phyloP scores from a whole-genome alignment of 2,888 invertebrate species.

The Leucoptera coffeella region DNA sequence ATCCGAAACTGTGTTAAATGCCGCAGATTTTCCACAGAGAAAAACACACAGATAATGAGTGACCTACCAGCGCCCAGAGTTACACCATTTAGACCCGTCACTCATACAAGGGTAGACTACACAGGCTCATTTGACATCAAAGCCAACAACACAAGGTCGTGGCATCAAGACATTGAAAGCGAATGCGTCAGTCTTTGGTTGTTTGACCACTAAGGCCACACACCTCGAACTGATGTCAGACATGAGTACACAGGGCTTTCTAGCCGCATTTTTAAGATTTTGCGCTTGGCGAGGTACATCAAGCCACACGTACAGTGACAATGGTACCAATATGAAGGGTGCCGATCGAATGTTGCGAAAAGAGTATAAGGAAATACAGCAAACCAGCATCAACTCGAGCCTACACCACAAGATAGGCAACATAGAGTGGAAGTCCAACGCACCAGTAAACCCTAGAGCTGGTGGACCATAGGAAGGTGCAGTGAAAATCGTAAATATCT shows the following conservation, averaged over 20 bases:
- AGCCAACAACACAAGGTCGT: too few relatives aligned
- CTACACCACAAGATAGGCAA: too few relatives aligned
- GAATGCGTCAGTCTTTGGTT: too few relatives aligned
- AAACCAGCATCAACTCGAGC: conserved; percentile 8
- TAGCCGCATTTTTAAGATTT: conserved; percentile 3
- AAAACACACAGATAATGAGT: neutral
- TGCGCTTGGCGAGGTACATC: conserved; percentile 2
- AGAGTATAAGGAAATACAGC: conserved; percentile 4
- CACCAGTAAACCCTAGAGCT: too few relatives aligned
- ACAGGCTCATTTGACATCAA: neutral
- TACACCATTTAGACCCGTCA: neutral
- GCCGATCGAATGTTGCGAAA: conserved; percentile 4
- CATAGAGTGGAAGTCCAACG: too few relatives aligned
- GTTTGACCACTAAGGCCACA: conserved; percentile 2
- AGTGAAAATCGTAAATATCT: too few relatives aligned
- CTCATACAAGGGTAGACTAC: too few relatives aligned
- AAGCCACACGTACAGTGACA: conserved; percentile 1
- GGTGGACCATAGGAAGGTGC: too few relatives aligned
- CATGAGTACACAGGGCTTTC: conserved; percentile 1
- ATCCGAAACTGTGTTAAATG: neutral
- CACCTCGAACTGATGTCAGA: conserved; percentile 3
- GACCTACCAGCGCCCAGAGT: neutral
- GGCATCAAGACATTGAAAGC: neutral
- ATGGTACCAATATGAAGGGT: conserved; percentile 9
- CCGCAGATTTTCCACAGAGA: neutral